Percentiles rank a stretch among this genome's conserved stretches.
These are phyloP conservation scores for Lanius ludovicianus DNA, from an alignment of 2,113 vertebrate genomes.

Conservation along the genomic window DNA sequence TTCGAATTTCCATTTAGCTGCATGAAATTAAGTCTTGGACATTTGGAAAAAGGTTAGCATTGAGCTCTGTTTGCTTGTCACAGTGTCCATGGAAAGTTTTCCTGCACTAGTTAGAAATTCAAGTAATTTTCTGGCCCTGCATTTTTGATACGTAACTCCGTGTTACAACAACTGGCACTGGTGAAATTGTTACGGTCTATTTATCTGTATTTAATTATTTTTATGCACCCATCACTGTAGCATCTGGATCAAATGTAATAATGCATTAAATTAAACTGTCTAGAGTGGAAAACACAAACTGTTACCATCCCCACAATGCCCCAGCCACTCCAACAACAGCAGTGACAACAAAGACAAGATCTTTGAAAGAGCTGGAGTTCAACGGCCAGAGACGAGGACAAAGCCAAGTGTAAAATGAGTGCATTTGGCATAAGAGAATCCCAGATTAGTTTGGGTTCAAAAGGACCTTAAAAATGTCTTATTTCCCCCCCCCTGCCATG, in stretches of 20 bases:
- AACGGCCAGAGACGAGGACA: rapidly evolving
- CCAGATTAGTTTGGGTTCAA: rapidly evolving
- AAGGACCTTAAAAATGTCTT: background rate
- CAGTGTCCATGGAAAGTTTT: background rate
- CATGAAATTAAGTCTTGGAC: background rate
- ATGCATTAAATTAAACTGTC: slow-evolving; percentile 56
- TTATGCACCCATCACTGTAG: slow-evolving; percentile 15
- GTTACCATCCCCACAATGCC: background rate
- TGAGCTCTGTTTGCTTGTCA: background rate
- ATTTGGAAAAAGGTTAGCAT: background rate
- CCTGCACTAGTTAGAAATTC: background rate
- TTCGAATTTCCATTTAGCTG: background rate
- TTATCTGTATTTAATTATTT: slow-evolving; percentile 64
- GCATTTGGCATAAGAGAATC: rapidly evolving
- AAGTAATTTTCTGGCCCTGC: background rate
- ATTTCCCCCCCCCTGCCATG: background rate
- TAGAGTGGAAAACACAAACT: slow-evolving; percentile 35
- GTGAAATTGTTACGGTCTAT: background rate
- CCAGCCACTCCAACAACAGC: background rate
- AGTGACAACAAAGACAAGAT: background rate
- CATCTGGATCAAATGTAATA: slow-evolving; percentile 61
- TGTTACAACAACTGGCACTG: background rate
- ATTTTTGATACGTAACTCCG: background rate
- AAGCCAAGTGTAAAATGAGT: background rate
- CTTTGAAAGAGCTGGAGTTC: background rate